Conservation (phyloP, 2,797 vertebrate genomes). For the Sebastes cheni region DNA sequence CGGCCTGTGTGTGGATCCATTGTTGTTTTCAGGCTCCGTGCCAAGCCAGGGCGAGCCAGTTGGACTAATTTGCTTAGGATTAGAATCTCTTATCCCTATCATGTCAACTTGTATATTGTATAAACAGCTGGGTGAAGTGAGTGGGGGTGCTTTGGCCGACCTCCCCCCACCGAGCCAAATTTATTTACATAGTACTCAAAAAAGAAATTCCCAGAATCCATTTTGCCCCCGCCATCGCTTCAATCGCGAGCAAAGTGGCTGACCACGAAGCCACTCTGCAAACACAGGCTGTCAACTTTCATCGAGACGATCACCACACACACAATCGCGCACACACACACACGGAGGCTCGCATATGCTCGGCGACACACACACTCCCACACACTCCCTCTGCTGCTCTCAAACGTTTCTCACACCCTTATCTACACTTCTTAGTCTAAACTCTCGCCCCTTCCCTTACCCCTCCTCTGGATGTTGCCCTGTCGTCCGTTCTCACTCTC, state of each 20-base stretch:
- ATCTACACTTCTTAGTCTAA: constrained; percentile 48
- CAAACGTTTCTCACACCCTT: constrained; percentile 59
- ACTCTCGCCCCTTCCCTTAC: constrained; percentile 49
- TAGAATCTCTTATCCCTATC: constrained; percentile 61
- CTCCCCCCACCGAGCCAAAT: constrained; percentile 36
- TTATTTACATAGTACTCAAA: constrained; percentile 63
- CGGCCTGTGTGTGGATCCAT: constrained; percentile 32
- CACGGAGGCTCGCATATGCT: constrained; percentile 12
- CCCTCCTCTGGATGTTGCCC: constrained; percentile 60
- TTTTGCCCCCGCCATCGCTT: constrained; percentile 59
- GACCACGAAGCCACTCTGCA: constrained; percentile 76
- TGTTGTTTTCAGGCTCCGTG: constrained; percentile 48
- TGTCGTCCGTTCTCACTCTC: constrained; percentile 48
- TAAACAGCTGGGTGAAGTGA: constrained; percentile 69
- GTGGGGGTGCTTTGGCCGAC: constrained; percentile 41
- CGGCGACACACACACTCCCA: constrained; percentile 44
- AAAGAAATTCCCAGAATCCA: constrained; percentile 44
- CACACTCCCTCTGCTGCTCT: constrained; percentile 50
- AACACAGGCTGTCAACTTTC: constrained; percentile 75
- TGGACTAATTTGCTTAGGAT: constrained; percentile 69
- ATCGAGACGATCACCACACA: constrained; percentile 60
- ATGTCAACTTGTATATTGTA: constrained; percentile 62
- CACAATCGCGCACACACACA: constrained; percentile 33
- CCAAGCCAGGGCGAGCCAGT: constrained; percentile 50
- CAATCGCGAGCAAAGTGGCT: constrained; percentile 63